Evolutionary conservation across 2,113 vertebrate species (phyloP).

Genomic region (Dromaius novaehollandiae): DNA sequence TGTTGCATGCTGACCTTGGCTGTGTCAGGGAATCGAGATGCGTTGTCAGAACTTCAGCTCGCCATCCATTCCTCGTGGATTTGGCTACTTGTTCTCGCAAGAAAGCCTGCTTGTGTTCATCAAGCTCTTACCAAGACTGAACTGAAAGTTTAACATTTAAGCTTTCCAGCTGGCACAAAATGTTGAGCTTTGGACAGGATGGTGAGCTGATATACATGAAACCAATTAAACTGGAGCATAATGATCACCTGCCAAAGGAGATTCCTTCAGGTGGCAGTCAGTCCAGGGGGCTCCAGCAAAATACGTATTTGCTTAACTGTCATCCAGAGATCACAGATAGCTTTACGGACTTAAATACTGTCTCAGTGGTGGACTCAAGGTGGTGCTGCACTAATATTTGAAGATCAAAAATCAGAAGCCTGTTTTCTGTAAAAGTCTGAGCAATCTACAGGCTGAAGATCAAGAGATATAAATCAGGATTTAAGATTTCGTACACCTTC

Average conservation of each 20-base stretch:
- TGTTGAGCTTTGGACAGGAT: neutral
- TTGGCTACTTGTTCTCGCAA: neutral
- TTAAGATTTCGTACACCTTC: neutral
- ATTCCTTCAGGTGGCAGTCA: neutral
- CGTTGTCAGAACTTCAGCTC: neutral
- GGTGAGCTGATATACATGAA: neutral
- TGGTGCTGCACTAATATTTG: neutral
- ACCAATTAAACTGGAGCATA: neutral
- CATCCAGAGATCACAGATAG: neutral
- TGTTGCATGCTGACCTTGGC: neutral
- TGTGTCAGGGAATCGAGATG: neutral
- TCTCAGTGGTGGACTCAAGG: neutral
- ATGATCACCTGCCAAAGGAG: neutral
- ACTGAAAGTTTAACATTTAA: neutral
- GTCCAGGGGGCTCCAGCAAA: neutral
- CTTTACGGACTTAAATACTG: neutral
- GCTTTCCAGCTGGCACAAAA: neutral
- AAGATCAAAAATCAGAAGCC: neutral
- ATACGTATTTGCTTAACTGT: neutral
- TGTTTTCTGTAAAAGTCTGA: neutral
- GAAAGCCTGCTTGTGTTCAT: neutral
- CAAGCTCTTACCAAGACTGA: neutral
- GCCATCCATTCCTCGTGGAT: neutral
- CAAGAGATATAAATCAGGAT: neutral
- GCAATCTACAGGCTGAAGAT: neutral